phyloP scores from a whole-genome alignment of 2,888 invertebrate genomes.

The Chaetogeoica ovagalla region DNA sequence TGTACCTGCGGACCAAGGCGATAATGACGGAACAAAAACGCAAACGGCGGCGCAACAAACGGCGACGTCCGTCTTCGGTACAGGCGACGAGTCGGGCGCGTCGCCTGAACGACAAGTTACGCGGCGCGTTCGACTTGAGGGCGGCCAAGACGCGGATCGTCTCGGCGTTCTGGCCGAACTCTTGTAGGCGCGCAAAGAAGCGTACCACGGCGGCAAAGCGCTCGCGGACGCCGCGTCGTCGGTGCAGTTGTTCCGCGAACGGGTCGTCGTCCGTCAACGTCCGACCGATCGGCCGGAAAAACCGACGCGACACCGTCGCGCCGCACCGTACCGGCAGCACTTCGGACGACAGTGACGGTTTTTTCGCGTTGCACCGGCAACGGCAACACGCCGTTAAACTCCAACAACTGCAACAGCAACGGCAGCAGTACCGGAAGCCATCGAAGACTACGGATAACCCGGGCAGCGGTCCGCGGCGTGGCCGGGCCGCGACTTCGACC shows the following conservation, averaged over 20 bases:
- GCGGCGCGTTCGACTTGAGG: background rate
- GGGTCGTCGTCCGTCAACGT: slow-evolving; percentile 6
- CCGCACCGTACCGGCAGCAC: slow-evolving; percentile 48
- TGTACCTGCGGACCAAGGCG: slow-evolving; percentile 84
- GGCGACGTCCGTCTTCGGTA: slow-evolving; percentile 61
- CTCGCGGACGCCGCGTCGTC: slow-evolving; percentile 19
- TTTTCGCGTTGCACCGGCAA: slow-evolving; percentile 44
- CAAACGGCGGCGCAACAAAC: slow-evolving; percentile 61
- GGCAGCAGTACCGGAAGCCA: slow-evolving; percentile 56
- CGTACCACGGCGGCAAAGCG: slow-evolving; percentile 57
- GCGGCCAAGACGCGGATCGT: slow-evolving; percentile 58
- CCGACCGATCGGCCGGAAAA: background rate
- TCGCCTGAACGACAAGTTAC: slow-evolving; percentile 20
- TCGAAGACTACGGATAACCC: slow-evolving; percentile 57
- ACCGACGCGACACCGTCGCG: slow-evolving; percentile 50
- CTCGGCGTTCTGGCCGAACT: slow-evolving; percentile 82
- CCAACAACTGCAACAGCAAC: slow-evolving; percentile 59
- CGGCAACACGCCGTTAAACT: background rate
- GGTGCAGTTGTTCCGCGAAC: slow-evolving; percentile 35
- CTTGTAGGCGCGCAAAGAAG: slow-evolving; percentile 70
- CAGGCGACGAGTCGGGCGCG: slow-evolving; percentile 55
- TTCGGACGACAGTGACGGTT: slow-evolving; percentile 53
- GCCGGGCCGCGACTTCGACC: slow-evolving; percentile 55
- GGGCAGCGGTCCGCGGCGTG: slow-evolving; percentile 56
- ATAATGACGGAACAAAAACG: slow-evolving; percentile 83